Evolutionary conservation across 2,113 vertebrate genomes (phyloP).

Genomic region (Megaceryle torquata): DNA sequence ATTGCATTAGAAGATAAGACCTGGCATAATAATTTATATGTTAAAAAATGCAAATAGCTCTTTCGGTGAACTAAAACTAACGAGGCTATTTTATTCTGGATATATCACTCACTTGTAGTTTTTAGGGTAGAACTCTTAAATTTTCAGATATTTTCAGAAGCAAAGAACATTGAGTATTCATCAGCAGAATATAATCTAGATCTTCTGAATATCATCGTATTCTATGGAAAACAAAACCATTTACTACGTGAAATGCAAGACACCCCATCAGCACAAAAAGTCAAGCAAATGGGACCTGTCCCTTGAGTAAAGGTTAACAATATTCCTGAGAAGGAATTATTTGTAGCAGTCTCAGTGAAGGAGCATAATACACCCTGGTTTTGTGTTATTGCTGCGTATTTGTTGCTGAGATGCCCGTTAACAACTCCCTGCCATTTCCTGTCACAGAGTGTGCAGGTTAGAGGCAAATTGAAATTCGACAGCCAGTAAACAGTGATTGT

Average conservation of each 20-base stretch:
- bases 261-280: neutral
- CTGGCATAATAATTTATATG: constrained; percentile 29
- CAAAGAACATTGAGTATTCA: neutral
- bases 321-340: neutral
- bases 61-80: neutral
- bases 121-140: neutral
- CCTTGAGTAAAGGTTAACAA: neutral
- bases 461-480: neutral
- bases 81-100: neutral
- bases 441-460: neutral
- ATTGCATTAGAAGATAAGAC: constrained; percentile 49
- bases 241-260: neutral
- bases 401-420: neutral
- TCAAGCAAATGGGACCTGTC: neutral
- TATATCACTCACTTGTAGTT: constrained; percentile 13
- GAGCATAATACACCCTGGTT: neutral
- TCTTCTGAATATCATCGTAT: neutral
- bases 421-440: neutral
- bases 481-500: neutral
- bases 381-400: neutral
- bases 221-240: neutral
- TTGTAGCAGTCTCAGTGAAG: neutral
- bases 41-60: constrained; percentile 48
- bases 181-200: constrained; percentile 19
- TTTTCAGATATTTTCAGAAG: neutral